These are phyloP conservation scores for Yponomeuta cagnagella DNA, from an alignment of 2,888 invertebrate genomes.

Conservation along the genomic window DNA sequence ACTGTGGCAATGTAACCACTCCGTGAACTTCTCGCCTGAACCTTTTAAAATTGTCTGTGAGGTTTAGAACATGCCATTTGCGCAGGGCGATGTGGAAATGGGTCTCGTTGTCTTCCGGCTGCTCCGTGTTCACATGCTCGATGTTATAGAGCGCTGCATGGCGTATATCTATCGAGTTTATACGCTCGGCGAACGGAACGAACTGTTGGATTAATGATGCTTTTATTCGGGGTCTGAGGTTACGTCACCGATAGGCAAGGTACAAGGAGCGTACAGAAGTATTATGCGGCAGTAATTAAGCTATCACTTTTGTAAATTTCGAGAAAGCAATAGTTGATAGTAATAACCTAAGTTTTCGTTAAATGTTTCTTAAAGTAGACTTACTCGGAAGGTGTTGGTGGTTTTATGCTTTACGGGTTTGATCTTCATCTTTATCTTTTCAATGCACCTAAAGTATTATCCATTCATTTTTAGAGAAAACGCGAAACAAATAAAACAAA, in stretches of 20 bases:
- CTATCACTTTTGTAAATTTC: neutral
- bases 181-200: constrained; percentile 90
- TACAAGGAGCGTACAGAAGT: neutral
- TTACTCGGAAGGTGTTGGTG: constrained; percentile 86
- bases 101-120: constrained; percentile 82
- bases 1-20: constrained; percentile 88
- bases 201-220: constrained; percentile 72
- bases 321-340: neutral
- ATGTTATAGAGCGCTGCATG: constrained; percentile 90
- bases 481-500: constrained; percentile 30
- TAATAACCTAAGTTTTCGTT: neutral
- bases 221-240: neutral
- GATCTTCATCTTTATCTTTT: constrained; percentile 76
- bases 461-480: constrained; percentile 7
- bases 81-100: constrained; percentile 87
- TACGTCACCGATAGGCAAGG: neutral
- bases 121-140: constrained; percentile 83
- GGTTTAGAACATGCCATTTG: constrained; percentile 93
- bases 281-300: neutral
- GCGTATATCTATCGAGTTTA: constrained; percentile 87
- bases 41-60: constrained; percentile 86
- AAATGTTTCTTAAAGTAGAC: constrained; percentile 22
- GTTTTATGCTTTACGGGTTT: constrained; percentile 84
- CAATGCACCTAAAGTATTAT: constrained; percentile 15
- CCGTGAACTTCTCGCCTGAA: constrained; percentile 85